Base-by-base conservation (phyloP, 2,113 vertebrate genomes). In the Centropristis striata region DNA sequence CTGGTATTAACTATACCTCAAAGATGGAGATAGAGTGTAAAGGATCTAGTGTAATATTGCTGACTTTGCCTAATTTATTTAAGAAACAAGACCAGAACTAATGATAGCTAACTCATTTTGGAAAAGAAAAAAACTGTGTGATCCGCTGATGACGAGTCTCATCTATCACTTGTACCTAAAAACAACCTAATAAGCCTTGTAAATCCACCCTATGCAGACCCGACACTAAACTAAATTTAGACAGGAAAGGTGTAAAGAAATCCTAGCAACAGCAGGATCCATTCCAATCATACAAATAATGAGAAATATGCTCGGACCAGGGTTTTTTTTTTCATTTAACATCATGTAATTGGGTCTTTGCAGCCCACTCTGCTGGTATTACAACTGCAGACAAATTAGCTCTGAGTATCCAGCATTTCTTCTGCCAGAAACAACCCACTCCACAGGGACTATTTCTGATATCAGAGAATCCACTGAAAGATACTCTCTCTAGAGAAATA, bases 391-490 rank as follows among this genome's bases (percentile, higher is more conserved):
- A 79, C 14, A 8, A 59, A 60, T 58, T 44, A 79, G 61, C 73
- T 50, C 36, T 25, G 1, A 47, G 12, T 46, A 28, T 55, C 21
- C 18, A 53, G 16, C 46, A 25, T 42, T 66, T 71, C 36, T 58
- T 36, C 36, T 64, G 20, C 53, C 37, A 64, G 23, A 39, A 71
- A 79, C 50, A 73, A 18, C 47, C 49, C 18, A 11, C 37, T 82
- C 49, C 23, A 69, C 50, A 8, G 71, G 21, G 53, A 68, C 47
- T 57, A 8, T 61, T 65, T 68, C 49, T 70, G 74, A 71, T 65
- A 71, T 81, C 57, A 78, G 61, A 77, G 21, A 75, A 55, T 64
- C 72, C n/a, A 39, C 41, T 51, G 9, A 75, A 75, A 37, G 25
- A 74, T 66, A 32, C 21, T 67, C 63, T 21, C 11, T 44, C 53